Base-by-base conservation (phyloP, 2,113 vertebrate species). In the Toxotes chatareus region DNA sequence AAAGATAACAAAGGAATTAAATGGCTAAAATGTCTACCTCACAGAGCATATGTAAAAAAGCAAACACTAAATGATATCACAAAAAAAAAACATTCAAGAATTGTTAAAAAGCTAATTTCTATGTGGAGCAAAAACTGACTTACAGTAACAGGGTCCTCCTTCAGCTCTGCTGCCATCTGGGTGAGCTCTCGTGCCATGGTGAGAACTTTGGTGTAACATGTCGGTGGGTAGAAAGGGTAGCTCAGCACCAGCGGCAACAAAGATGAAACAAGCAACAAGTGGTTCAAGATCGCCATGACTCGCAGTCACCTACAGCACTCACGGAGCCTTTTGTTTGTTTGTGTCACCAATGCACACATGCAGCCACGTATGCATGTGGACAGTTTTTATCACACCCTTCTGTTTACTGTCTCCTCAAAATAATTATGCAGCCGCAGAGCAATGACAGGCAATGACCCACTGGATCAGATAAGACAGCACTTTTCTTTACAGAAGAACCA, bases 121-220 rank as follows among this genome's bases (percentile, higher is more conserved):
- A 27, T 38, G 4, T 4, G 14, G 3, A 57, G 14, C 13, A 70
- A n/a, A 65, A n/a, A 0, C 60, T 0, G n/a, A 91, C 92, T 93
- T 75, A 95, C 92, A 10, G 86, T 93, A 61, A 85, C 60, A 13
- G 56, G 61, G 77, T 71, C 71, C 19, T 13, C 64, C 87, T 91
- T 93, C 27, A 94, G 42, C 17, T 84, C 6, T 4, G 84, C 84
- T 1, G 92, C 92, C 81, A 38, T 74, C 3, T 86, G 67, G 19
- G 80, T 88, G 77, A 91, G 49, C 5, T 94, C 91, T 3, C 1
- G 69, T 0, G 80, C 87, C 93, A 93, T 92, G 76, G 0, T 42
- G 70, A 95, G 87, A 1, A 93, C 91, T 73, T 94, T 94, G 49
- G 73, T 78, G 87, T 94, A 94, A 75, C 94, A 95, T 3, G 93